phyloP scores from a whole-genome alignment of 2,113 vertebrate species.

The Brachirus orientalis region DNA sequence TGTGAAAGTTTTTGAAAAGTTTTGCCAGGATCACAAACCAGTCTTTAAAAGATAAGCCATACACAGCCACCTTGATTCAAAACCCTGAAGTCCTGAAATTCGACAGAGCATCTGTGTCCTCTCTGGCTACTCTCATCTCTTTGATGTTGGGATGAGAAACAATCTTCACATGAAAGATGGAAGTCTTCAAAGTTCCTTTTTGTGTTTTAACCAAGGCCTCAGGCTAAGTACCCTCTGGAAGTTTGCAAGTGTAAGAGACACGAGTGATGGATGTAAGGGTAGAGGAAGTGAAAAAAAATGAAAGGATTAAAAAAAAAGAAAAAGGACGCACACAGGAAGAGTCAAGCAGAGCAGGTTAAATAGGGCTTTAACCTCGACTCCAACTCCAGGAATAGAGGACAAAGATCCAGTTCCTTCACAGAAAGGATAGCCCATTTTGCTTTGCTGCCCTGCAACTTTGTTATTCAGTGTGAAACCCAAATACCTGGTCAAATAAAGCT shows the following conservation, averaged over 20 bases:
- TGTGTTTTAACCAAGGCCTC: slow-evolving; percentile 55
- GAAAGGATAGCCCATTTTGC: slow-evolving; percentile 33
- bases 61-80: slow-evolving; percentile 44
- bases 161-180: slow-evolving; percentile 76
- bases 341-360: slow-evolving; percentile 59
- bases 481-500: slow-evolving; percentile 24
- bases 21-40: slow-evolving; percentile 38
- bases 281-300: slow-evolving; percentile 23
- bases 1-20: slow-evolving; percentile 55
- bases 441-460: slow-evolving; percentile 30
- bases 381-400: slow-evolving; percentile 33
- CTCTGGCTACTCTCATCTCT: slow-evolving; percentile 55
- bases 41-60: slow-evolving; percentile 22
- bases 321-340: slow-evolving; percentile 31
- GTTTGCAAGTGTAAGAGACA: slow-evolving; percentile 15
- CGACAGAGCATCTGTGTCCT: slow-evolving; percentile 48
- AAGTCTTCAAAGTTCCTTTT: slow-evolving; percentile 72
- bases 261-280: slow-evolving; percentile 44
- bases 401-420: slow-evolving; percentile 33
- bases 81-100: slow-evolving; percentile 55
- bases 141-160: slow-evolving; percentile 82
- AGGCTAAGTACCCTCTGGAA: slow-evolving; percentile 51
- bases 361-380: slow-evolving; percentile 42
- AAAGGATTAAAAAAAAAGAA: slow-evolving; percentile 23
- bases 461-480: slow-evolving; percentile 53